phyloP scores from a whole-genome alignment of 2,888 invertebrate genomes.

The Prionchulus punctatus region DNA sequence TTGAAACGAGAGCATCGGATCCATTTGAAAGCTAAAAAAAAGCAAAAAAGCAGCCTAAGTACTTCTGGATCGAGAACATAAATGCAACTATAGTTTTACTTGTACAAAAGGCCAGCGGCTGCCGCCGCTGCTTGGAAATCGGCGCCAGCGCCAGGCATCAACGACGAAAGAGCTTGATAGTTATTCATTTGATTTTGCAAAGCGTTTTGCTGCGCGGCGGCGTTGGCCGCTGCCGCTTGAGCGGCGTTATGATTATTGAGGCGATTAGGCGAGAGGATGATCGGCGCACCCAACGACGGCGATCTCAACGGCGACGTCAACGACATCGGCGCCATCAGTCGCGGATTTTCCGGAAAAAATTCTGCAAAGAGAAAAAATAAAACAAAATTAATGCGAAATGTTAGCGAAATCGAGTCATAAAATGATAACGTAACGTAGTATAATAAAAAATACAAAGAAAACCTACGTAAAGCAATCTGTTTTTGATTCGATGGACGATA shows the following conservation, averaged over 20 bases:
- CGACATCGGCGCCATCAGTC: slow-evolving; percentile 11
- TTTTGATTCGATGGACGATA: slow-evolving; percentile 67
- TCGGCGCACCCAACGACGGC: slow-evolving; percentile 11
- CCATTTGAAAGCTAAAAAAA: not conserved
- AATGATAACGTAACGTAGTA: not conserved
- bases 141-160: not conserved
- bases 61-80: too few species aligned
- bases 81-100: too few species aligned
- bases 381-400: not conserved
- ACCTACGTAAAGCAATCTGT: not conserved
- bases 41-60: not conserved
- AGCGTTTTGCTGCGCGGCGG: not conserved
- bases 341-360: not conserved
- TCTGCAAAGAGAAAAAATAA: too few species aligned
- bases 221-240: not conserved
- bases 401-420: not conserved
- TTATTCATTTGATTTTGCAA: not conserved
- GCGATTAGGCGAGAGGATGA: slow-evolving; percentile 11
- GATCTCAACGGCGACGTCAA: not conserved
- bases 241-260: not conserved
- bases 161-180: not conserved
- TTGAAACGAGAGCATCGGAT: not conserved
- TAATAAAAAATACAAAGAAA: not conserved
- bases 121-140: not conserved
- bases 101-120: not conserved